Percentiles rank a stretch among this genome's conserved stretches.
These are phyloP conservation scores for Ophion ellenae DNA, from an alignment of 2,888 invertebrate species.

Conservation along the genomic window DNA sequence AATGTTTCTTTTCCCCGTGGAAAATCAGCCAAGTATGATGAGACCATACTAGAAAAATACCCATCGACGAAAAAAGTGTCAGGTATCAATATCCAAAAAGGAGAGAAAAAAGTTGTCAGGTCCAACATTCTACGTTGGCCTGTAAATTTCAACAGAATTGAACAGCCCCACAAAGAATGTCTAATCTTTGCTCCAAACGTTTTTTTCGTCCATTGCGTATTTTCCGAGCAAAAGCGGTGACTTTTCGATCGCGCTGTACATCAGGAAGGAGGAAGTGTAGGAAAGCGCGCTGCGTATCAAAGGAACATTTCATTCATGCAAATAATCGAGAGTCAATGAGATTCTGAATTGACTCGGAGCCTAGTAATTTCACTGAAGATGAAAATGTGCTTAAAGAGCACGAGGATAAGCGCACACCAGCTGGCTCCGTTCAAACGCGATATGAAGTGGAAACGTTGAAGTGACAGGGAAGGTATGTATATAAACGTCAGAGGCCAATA, in stretches of 20 bases:
- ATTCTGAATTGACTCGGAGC: not conserved
- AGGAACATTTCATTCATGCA: not conserved
- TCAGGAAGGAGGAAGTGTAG: not conserved
- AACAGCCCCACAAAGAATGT: too few species aligned
- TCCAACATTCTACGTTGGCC: too few species aligned
- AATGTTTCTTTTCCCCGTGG: too few species aligned
- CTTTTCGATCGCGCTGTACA: not conserved
- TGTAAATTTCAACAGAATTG: too few species aligned
- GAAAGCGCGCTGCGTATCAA: not conserved
- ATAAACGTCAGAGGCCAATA: conserved; percentile 69
- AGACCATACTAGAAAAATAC: too few species aligned
- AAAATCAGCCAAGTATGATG: too few species aligned
- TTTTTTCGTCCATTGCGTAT: too few species aligned
- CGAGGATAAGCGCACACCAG: conserved; percentile 7
- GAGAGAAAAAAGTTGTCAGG: too few species aligned
- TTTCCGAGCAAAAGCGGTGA: not conserved
- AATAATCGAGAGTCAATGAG: conserved; percentile 17
- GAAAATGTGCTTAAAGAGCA: not conserved
- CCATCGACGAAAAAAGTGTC: too few species aligned
- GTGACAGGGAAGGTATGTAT: conserved; percentile 27
- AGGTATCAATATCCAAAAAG: too few species aligned
- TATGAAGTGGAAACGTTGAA: conserved; percentile 22
- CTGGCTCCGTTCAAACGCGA: conserved; percentile 11
- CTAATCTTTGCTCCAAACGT: too few species aligned
- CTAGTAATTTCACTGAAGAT: not conserved